Base-by-base conservation (phyloP, 1,140 invertebrate genomes). In the Macrocentrus cingulum region DNA sequence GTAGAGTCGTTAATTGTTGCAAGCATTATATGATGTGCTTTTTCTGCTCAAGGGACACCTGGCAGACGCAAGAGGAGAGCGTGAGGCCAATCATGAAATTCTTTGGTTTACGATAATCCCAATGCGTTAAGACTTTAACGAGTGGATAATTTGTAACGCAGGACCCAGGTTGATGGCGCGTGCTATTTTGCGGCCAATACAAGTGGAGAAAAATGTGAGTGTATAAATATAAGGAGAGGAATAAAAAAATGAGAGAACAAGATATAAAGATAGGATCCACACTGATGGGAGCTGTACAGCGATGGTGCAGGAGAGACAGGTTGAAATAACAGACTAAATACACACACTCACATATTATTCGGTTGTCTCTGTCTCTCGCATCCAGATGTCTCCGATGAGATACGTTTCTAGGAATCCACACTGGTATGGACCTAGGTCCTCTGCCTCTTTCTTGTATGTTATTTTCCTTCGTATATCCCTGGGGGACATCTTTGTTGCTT, bases 321-420 rank as follows among this genome's bases (percentile, higher is more conserved):
- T 39, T 39, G 36, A 16, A 37, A 51, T 16, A 49, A 23, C 18
- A 49, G 18, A 16, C 18, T 11, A 36, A 19, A 51, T 34, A 8
- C 13, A 13, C n/a, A n/a, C n/a, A n/a, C n/a, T n/a, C n/a, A n/a
- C n/a, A 15, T 39, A n/a, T 8, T n/a, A 8, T 39, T 15, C n/a
- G n/a, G n/a, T n/a, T 36, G 19, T 37, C 36, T 41, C 36, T 37
- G 48, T 11, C 36, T 41, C 13, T 16, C n/a, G 44, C 36, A 57
- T 49, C 63, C 63, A 67, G 64, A 70, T 72, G 64, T 63, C 65
- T 67, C 62, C 57, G 61, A 61, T 56, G 59, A 67, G 68, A 70
- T 69, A 68, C 54, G 56, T 55, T 70, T 72, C 70, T 65, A 51
- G 64, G 69, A 71, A 69, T 61, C 56, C 53, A 41, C 56, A 62